These are phyloP conservation scores for Neosalanx taihuensis DNA, from an alignment of 2,797 vertebrate species.

Conservation along the genomic window DNA sequence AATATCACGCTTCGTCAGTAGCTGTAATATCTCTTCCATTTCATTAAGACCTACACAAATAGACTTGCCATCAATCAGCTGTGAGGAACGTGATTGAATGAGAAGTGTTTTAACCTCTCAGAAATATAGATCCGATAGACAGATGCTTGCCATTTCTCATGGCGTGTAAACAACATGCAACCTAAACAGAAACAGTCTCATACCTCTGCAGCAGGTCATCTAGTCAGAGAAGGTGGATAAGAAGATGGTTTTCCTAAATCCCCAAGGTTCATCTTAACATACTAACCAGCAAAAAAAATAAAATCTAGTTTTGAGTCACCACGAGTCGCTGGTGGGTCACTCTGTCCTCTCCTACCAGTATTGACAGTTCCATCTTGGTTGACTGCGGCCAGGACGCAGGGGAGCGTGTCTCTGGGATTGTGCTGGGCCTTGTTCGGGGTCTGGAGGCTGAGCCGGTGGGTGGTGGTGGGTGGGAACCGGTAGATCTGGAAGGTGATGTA, in stretches of 20 bases:
- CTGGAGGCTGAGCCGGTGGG: slow-evolving; percentile 80
- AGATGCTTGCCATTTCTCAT: neutral
- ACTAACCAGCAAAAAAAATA: no score
- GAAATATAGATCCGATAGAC: slow-evolving; percentile 12
- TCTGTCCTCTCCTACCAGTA: slow-evolving; percentile 70
- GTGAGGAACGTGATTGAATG: slow-evolving; percentile 50
- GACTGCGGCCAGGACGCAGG: slow-evolving; percentile 73
- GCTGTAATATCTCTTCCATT: slow-evolving; percentile 66
- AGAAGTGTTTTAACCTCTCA: slow-evolving; percentile 40
- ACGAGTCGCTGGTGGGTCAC: neutral
- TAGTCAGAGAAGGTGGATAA: neutral
- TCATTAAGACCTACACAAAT: slow-evolving; percentile 62
- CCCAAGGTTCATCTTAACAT: no score
- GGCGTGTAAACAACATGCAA: neutral
- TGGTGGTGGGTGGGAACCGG: slow-evolving; percentile 83
- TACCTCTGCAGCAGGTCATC: neutral
- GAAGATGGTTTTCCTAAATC: no score
- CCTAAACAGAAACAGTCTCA: neutral
- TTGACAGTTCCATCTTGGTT: slow-evolving; percentile 70
- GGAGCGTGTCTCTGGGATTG: slow-evolving; percentile 24
- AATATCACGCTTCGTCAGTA: slow-evolving; percentile 60
- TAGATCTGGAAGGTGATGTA: slow-evolving; percentile 97
- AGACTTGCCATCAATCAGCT: slow-evolving; percentile 60
- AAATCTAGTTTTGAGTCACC: neutral
- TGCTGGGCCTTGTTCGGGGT: slow-evolving; percentile 28